Conservation (phyloP, 2,113 vertebrate species). For the Coryphaenoides rupestris region DNA sequence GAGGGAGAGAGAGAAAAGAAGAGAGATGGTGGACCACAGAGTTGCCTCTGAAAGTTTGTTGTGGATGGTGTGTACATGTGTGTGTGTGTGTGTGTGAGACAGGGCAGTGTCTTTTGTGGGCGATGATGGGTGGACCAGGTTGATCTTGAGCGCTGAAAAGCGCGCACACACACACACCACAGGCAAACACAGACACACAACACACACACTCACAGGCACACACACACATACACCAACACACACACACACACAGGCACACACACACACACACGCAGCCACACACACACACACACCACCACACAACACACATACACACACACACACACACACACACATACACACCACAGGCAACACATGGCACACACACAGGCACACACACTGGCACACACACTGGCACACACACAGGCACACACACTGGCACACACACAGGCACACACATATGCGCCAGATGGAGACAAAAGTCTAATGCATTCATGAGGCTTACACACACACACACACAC, state of each 20-base stretch:
- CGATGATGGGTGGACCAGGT: background rate
- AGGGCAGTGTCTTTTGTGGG: background rate
- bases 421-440: background rate
- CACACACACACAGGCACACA: background rate
- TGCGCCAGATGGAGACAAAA: background rate
- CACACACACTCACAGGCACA: no score
- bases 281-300: no score
- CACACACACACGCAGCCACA: background rate
- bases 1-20: background rate
- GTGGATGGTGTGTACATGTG: conserved; percentile 7
- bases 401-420: background rate
- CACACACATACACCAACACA: no score
- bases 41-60: background rate
- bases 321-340: no score
- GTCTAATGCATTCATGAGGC: no score
- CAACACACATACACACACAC: no score
- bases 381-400: no score
- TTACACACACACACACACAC: no score
- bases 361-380: background rate
- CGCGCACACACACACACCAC: background rate
- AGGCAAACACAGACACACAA: background rate
- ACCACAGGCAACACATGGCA: no score
- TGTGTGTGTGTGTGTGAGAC: conserved; percentile 2
- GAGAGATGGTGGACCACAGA: background rate
- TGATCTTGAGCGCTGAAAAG: background rate